Base-by-base conservation (phyloP, 2,113 vertebrate species). In the Rhodinocichla rosea region DNA sequence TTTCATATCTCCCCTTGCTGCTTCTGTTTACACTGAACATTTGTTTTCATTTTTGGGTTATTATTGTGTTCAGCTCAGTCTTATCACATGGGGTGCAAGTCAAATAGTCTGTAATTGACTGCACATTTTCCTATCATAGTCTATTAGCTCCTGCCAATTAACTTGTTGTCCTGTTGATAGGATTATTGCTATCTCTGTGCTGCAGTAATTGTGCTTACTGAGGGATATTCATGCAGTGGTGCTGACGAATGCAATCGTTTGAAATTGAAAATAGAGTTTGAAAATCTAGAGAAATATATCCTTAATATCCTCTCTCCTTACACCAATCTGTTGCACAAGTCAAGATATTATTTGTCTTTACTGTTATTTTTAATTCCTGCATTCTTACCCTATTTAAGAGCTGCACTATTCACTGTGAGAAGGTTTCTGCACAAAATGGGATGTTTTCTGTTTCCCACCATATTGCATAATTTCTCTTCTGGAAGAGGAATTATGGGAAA, bases 11-110 rank as follows among this genome's bases (percentile, higher is more conserved):
- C 68, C 74, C 64, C 52, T 74, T 1, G 6, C 56, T 89, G 85
- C 64, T 81, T 69, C 9, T 83, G 79, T 90, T 93, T 83, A 77
- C 68, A 30, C 52, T 55, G 56, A 92, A 68, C 20, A 57, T 91
- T 94, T 94, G 68, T 83, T 95, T 96, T 93, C 24, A 67, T 94
- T 93, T 96, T 68, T 11, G 21, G n/a, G 33, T 94, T 85, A 60
- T 30, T 87, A 56, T 81, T 57, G 60, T 62, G 22, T 71, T 95
- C 83, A 56, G 75, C 0, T 0, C 40, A 30, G 56, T 28, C 85
- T 93, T 93, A 96, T 94, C 92, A 94, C 5, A 1, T 35, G 7
- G 15, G 84, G 24, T 4, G 6, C 64, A 87, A 95, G 76, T 68
- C 49, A 77, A 91, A 86, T 53, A 40, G 44, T 53, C 92, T 70